These are phyloP conservation scores for Phaethornis superciliosus DNA, from an alignment of 2,113 vertebrate genomes.

Conservation along the genomic window DNA sequence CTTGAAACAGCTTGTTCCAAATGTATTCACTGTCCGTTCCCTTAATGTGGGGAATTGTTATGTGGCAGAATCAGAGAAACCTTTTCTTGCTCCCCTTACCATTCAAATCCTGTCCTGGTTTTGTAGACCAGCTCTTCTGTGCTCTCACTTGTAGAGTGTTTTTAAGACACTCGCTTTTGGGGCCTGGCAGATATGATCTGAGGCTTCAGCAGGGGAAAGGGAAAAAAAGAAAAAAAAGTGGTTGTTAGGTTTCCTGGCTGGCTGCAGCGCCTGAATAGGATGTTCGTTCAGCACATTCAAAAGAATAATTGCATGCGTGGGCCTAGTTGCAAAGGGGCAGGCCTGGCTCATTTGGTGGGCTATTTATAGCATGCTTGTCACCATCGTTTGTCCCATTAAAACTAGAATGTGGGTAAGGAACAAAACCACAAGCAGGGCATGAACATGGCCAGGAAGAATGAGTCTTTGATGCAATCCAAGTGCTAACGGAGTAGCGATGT, in stretches of 20 bases:
- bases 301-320: conserved; percentile 58
- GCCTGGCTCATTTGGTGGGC: conserved; percentile 41
- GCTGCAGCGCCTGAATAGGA: conserved; percentile 28
- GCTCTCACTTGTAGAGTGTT: background rate
- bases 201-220: background rate
- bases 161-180: background rate
- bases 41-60: background rate
- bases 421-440: conserved; percentile 26
- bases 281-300: background rate
- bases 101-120: background rate
- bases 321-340: conserved; percentile 24
- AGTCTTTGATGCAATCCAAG: conserved; percentile 33
- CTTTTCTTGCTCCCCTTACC: background rate
- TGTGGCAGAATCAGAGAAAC: background rate
- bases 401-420: conserved; percentile 11
- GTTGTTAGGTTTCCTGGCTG: conserved; percentile 51
- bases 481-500: background rate
- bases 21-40: background rate
- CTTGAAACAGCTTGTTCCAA: background rate
- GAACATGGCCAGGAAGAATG: conserved; percentile 16
- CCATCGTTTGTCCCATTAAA: conserved; percentile 33
- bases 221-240: background rate
- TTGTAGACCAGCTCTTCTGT: background rate
- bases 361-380: conserved; percentile 60
- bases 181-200: background rate